phyloP scores from a whole-genome alignment of 1,140 invertebrate species.

The Tribolium castaneum region DNA sequence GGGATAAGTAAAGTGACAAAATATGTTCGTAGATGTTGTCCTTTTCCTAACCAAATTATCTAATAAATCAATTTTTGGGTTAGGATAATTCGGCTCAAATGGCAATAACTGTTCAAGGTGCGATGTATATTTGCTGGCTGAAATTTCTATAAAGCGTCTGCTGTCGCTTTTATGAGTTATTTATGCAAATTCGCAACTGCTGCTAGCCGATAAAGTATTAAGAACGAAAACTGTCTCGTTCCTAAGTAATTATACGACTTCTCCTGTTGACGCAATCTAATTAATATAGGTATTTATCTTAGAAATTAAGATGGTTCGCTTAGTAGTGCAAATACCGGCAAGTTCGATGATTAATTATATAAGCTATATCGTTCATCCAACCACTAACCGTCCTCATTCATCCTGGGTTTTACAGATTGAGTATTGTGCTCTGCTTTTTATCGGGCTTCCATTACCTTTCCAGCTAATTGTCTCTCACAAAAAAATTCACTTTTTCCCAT shows the following conservation, averaged over 20 bases:
- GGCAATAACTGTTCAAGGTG: not conserved
- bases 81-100: constrained; percentile 3
- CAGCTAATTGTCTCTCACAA: constrained; percentile 26
- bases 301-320: constrained; percentile 64
- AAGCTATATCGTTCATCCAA: constrained; percentile 61
- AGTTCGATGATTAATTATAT: constrained; percentile 64
- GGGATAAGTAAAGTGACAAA: constrained; percentile 50
- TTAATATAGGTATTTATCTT: constrained; percentile 65
- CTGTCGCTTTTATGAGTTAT: constrained; percentile 53
- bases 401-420: constrained; percentile 28
- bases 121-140: constrained; percentile 1
- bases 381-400: constrained; percentile 14
- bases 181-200: constrained; percentile 60
- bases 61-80: constrained; percentile 28
- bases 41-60: not conserved
- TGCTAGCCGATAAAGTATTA: constrained; percentile 63
- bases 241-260: constrained; percentile 64
- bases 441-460: constrained; percentile 36
- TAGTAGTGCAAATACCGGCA: constrained; percentile 62
- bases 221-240: constrained; percentile 62
- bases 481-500: constrained; percentile 15
- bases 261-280: constrained; percentile 64
- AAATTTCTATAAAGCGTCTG: constrained; percentile 42
- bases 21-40: constrained; percentile 43
- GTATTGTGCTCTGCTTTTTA: constrained; percentile 37